Evolutionary conservation across 2,113 vertebrate genomes (phyloP), one percentile per base, ranked within the genome.

Genomic region (Myiozetetes cayanensis): DNA sequence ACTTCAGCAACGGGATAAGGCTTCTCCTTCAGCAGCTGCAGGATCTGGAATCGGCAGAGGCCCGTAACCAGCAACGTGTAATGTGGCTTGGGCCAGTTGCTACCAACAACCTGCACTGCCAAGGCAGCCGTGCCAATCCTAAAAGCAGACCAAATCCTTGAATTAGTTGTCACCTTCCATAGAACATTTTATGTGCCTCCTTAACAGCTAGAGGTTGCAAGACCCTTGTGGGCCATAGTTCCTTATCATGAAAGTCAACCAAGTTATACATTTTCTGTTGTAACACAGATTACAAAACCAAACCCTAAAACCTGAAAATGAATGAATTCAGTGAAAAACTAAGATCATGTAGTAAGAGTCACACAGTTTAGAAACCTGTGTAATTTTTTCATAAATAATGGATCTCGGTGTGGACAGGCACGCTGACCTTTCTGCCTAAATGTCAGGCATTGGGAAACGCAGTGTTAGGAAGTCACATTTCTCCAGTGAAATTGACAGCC

Each of bases 71-170:
- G 98, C 95, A 99, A 77, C 1, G 99, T 99, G 62, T 99, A 99
- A 96, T 99, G 99, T 3, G 99, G 99, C 93, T 99, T 99, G 4
- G 99, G 99, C 99, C 99, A 99, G 97, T 99, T 99, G 94, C 99
- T 99, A 27, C 99, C 99, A 77, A 99, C 99, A 33, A 99, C 99
- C 95, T 99, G 99, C 49, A 99, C 98, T 0, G 98, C 99, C 75
- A 99, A 95, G 0, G 99, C 99, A 7, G 99, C 99, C 1, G 99
- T 99, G 44, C 99, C 99, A 66, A 99, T 99, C 92, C 99, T 99
- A 91, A 78, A 97, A 95, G 74, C 44, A 97, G 16, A 91, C 3
- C 75, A 56, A 55, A 89, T 5, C 22, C 4, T 20, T 1, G 0
- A 10, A 7, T 97, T 73, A 96, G 3, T 62, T 62, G 67, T n/a